phyloP scores from a whole-genome alignment of 2,113 vertebrate genomes.

The human region DNA sequence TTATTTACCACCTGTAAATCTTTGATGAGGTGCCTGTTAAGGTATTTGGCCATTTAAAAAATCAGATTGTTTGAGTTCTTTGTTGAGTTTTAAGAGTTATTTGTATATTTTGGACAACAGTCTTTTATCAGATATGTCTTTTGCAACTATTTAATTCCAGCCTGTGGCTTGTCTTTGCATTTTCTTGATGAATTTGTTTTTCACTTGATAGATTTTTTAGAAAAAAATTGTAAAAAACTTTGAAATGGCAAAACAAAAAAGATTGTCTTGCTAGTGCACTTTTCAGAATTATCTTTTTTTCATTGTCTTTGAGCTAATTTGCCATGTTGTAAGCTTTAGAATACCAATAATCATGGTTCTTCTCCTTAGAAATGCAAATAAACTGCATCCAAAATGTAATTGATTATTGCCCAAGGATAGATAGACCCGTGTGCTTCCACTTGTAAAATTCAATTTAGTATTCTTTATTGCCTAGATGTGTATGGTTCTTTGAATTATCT shows the following conservation, averaged over 20 bases:
- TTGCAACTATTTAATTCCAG: neutral
- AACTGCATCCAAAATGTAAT: neutral
- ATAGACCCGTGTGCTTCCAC: neutral
- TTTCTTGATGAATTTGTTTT: neutral
- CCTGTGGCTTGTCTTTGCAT: neutral
- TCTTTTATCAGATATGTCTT: neutral
- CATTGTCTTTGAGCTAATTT: neutral
- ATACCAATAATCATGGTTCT: neutral
- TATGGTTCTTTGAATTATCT: conserved; percentile 8
- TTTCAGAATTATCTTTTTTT: neutral
- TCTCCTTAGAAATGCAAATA: conserved; percentile 26
- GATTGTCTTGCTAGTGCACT: neutral
- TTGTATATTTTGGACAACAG: neutral
- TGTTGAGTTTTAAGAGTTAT: neutral
- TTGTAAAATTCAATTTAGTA: neutral
- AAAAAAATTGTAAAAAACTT: neutral
- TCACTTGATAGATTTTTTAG: neutral
- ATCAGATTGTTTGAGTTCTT: neutral
- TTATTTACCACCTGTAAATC: neutral
- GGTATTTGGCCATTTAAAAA: neutral
- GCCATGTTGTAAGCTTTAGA: neutral
- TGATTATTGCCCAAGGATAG: neutral
- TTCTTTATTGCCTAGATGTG: neutral
- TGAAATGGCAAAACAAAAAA: neutral
- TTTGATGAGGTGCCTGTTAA: neutral